Percentiles rank a stretch among this genome's conserved stretches.
phyloP scores from a whole-genome alignment of 2,888 invertebrate species.

The Lysandra bellargus region DNA sequence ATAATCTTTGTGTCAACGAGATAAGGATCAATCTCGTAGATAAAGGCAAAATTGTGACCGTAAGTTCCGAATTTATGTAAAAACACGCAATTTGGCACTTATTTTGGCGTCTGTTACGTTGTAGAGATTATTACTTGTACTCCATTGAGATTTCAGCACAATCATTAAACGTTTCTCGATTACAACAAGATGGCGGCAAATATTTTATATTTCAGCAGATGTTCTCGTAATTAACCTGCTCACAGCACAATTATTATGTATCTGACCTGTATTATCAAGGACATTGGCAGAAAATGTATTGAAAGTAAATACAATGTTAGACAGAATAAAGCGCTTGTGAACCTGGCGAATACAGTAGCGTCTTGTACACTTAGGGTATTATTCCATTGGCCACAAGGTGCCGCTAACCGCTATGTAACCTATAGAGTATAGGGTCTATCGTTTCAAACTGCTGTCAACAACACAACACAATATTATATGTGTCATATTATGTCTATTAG shows the following conservation, averaged over 20 bases:
- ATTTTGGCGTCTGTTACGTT: not conserved
- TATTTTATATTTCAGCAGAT: slow-evolving; percentile 1
- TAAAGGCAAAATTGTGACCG: not conserved
- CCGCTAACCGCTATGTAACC: too few species aligned
- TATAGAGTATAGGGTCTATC: too few species aligned
- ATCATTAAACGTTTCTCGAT: slow-evolving; percentile 3
- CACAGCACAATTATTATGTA: slow-evolving; percentile 2
- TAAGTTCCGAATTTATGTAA: not conserved
- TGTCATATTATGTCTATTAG: too few species aligned
- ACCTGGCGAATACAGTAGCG: too few species aligned
- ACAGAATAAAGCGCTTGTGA: too few species aligned
- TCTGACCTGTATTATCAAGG: slow-evolving; percentile 10
- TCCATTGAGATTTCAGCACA: not conserved
- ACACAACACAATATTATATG: too few species aligned
- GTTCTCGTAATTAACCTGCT: slow-evolving; percentile 6
- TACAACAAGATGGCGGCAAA: not conserved
- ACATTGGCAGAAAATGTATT: not conserved
- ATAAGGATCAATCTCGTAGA: not conserved
- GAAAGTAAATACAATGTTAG: not conserved
- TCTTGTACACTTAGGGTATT: too few species aligned
- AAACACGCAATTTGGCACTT: not conserved
- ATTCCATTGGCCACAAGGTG: too few species aligned
- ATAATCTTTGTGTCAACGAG: not conserved
- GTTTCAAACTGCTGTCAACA: too few species aligned
- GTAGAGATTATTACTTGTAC: not conserved